Conservation (phyloP, 2,888 invertebrate genomes). For the Drosophila ustulata region DNA sequence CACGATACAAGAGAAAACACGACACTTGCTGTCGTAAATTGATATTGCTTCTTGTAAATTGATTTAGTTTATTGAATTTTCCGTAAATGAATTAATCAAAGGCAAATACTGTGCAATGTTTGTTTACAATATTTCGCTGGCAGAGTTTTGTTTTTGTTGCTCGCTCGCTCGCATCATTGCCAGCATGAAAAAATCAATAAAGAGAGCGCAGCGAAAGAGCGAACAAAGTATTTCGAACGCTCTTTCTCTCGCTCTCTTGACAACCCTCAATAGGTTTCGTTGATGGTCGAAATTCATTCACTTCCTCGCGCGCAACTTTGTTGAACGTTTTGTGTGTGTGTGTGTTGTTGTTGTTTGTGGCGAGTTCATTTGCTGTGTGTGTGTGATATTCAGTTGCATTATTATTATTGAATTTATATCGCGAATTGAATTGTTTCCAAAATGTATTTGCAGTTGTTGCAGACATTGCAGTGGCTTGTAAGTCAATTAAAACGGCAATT, state of each 20-base stretch:
- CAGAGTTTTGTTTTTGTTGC: conserved; percentile 27
- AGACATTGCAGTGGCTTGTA: conserved; percentile 58
- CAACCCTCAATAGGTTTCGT: conserved; percentile 1
- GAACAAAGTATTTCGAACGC: neutral
- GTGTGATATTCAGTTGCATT: conserved; percentile 7
- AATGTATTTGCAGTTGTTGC: conserved; percentile 68
- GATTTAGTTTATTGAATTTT: conserved; percentile 16
- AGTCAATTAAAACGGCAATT: conserved; percentile 74
- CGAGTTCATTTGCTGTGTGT: neutral
- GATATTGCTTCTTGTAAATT: neutral
- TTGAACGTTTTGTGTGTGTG: conserved; percentile 20
- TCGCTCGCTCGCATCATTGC: conserved; percentile 39
- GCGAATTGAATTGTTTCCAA: conserved; percentile 14
- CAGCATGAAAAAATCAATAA: conserved; percentile 73
- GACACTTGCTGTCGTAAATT: neutral
- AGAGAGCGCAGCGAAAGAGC: conserved; percentile 29
- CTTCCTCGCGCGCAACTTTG: conserved; percentile 32
- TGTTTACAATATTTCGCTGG: conserved; percentile 37
- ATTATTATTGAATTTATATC: neutral
- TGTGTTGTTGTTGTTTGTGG: no score
- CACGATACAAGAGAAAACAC: neutral
- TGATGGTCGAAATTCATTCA: conserved; percentile 22
- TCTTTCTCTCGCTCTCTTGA: neutral
- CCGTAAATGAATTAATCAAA: conserved; percentile 32
- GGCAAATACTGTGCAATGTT: conserved; percentile 28